Conservation (phyloP, 2,113 vertebrate species). For the Agelaius tricolor region DNA sequence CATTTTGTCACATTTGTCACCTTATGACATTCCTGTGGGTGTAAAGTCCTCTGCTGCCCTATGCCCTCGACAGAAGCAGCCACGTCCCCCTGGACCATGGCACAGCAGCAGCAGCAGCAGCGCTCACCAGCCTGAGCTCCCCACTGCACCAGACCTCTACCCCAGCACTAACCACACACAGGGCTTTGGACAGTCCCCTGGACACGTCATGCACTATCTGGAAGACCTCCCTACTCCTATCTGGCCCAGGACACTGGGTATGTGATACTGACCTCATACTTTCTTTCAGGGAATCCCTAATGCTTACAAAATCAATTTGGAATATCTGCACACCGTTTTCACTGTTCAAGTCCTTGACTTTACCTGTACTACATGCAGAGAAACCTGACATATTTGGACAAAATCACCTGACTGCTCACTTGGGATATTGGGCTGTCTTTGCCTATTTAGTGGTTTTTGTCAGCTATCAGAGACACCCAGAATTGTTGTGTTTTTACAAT, state of each 20-base stretch:
- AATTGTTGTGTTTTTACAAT: neutral
- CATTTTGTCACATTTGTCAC: neutral
- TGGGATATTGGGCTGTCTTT: neutral
- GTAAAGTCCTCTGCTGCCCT: neutral
- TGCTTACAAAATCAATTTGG: neutral
- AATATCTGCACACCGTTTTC: neutral
- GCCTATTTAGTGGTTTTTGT: neutral
- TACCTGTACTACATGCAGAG: neutral
- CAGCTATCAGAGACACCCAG: neutral
- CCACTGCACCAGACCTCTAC: neutral
- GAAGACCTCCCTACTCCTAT: neutral
- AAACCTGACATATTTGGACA: neutral
- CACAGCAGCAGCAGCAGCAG: neutral
- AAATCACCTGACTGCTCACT: neutral
- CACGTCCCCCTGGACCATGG: rapidly evolving
- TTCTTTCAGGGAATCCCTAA: neutral
- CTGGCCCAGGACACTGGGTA: rapidly evolving
- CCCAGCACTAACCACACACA: neutral
- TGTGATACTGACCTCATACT: neutral
- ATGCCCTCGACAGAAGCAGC: rapidly evolving
- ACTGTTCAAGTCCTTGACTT: neutral
- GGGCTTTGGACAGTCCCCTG: neutral
- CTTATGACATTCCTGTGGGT: rapidly evolving
- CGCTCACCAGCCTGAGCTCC: rapidly evolving
- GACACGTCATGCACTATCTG: neutral